A percentile compares a stretch with the other conserved stretches of the same genome.
Conservation (phyloP, 1,140 invertebrate species). For the Yoshiicerus persimilis region DNA sequence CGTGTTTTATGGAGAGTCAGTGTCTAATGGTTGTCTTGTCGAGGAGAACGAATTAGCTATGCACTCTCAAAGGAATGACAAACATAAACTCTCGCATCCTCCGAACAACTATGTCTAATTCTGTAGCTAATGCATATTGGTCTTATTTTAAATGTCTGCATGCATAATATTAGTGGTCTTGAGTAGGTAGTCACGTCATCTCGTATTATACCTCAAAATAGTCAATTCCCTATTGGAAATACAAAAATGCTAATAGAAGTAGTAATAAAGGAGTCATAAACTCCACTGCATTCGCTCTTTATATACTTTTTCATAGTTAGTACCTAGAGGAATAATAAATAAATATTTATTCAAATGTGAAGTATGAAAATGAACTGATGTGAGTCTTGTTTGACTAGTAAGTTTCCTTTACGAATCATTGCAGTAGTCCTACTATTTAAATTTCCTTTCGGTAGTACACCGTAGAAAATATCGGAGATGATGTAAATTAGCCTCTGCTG, state of each 20-base stretch:
- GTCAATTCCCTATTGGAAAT: background rate
- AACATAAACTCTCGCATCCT: background rate
- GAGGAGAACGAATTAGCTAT: conserved; percentile 12
- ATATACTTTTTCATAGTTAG: background rate
- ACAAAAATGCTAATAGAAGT: background rate
- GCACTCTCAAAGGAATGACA: background rate
- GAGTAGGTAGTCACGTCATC: too few species aligned
- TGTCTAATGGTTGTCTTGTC: background rate
- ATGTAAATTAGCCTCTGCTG: background rate
- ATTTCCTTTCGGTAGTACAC: too few species aligned
- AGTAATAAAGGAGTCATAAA: background rate
- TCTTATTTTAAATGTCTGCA: background rate
- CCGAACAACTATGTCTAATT: background rate
- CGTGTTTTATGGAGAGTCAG: background rate
- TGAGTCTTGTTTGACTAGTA: background rate
- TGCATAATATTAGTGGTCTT: background rate
- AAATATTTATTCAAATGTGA: background rate
- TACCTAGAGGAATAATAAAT: background rate
- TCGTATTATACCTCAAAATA: background rate
- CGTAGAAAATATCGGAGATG: too few species aligned
- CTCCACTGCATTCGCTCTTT: background rate
- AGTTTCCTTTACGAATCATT: background rate
- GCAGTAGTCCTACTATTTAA: too few species aligned
- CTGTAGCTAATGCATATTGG: background rate
- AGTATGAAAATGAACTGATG: background rate